Percentiles rank a stretch among this genome's conserved stretches.
These are phyloP conservation scores for Pseudorectes ferrugineus DNA, from an alignment of 2,113 vertebrate species.

Conservation along the genomic window DNA sequence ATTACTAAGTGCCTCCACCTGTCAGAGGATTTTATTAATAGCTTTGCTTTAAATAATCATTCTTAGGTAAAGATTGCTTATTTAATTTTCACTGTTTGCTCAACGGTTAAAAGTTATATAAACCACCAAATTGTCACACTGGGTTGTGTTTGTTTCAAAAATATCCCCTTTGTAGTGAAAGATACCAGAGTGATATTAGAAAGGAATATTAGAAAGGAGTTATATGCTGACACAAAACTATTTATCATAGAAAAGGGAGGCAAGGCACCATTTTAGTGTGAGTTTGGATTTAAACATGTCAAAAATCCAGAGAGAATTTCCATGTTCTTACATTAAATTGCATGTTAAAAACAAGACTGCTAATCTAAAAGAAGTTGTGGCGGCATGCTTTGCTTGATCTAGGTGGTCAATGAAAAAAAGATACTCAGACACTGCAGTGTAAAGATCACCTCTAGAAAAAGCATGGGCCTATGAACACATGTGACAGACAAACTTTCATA, in stretches of 20 bases:
- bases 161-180: neutral
- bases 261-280: neutral
- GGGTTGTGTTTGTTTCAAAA: neutral
- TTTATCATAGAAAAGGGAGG: neutral
- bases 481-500: neutral
- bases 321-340: neutral
- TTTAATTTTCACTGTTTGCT: neutral
- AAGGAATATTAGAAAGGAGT: neutral
- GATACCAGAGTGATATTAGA: neutral
- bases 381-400: neutral
- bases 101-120: neutral
- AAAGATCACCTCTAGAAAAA: neutral
- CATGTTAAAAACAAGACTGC: neutral
- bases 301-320: neutral
- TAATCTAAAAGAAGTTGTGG: neutral
- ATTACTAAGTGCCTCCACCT: constrained; percentile 62
- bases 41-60: constrained; percentile 55
- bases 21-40: constrained; percentile 50
- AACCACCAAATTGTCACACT: neutral
- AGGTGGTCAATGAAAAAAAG: neutral
- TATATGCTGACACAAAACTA: neutral
- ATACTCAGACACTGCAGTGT: neutral
- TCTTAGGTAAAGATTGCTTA: neutral
- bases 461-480: fast-evolving
- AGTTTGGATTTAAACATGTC: neutral